phyloP scores from a whole-genome alignment of 2,888 invertebrate genomes.

The Subacronicta megacephala region DNA sequence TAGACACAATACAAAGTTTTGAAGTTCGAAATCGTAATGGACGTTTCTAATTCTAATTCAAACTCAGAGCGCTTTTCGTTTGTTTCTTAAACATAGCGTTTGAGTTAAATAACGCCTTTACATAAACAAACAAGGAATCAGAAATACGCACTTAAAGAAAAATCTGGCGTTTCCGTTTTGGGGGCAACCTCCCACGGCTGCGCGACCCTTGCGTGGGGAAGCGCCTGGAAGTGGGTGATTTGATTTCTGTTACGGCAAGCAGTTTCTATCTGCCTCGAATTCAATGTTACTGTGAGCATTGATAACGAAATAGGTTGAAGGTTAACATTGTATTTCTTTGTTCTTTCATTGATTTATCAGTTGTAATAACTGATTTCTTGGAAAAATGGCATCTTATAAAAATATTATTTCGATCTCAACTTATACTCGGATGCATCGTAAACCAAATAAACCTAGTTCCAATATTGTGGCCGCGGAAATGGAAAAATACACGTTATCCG shows the following conservation, averaged over 20 bases:
- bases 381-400: constrained; percentile 35
- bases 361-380: constrained; percentile 7
- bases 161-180: constrained; percentile 66
- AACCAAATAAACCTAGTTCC: constrained; percentile 61
- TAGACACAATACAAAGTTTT: constrained; percentile 15
- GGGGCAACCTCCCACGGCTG: constrained; percentile 38
- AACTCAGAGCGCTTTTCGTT: constrained; percentile 20
- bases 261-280: constrained; percentile 41
- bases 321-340: constrained; percentile 4
- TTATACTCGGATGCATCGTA: constrained; percentile 55
- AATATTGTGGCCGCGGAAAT: constrained; percentile 60
- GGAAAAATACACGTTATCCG: constrained; percentile 58
- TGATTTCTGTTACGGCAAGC: constrained; percentile 44
- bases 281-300: constrained; percentile 41
- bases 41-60: constrained; percentile 20
- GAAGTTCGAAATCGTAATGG: constrained; percentile 38
- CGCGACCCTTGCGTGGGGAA: constrained; percentile 35
- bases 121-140: constrained; percentile 45
- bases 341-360: not conserved
- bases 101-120: constrained; percentile 27
- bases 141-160: constrained; percentile 62
- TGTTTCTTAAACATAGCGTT: constrained; percentile 36
- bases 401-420: constrained; percentile 50
- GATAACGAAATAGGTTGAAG: constrained; percentile 11
- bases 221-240: constrained; percentile 40